phyloP scores from a whole-genome alignment of 2,113 vertebrate species.

The Macaca nemestrina region DNA sequence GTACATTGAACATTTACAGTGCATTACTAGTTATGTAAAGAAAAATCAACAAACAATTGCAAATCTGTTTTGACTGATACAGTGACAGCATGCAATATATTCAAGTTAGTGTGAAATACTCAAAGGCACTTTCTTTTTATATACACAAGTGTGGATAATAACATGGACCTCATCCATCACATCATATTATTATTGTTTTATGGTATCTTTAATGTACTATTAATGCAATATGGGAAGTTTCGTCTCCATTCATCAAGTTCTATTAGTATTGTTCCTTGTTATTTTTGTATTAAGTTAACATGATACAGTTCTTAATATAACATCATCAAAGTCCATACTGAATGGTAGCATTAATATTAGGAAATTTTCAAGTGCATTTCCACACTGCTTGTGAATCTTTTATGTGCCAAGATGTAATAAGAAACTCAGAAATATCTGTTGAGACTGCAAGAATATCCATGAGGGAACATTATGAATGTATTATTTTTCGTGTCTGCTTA shows the following conservation, averaged over 20 bases:
- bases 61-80: not conserved
- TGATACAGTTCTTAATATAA: constrained; percentile 77
- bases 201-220: constrained; percentile 72
- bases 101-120: not conserved
- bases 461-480: constrained; percentile 58
- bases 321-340: constrained; percentile 64
- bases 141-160: constrained; percentile 61
- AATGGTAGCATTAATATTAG: constrained; percentile 71
- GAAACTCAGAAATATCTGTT: constrained; percentile 49
- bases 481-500: constrained; percentile 52
- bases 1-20: not conserved
- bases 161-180: constrained; percentile 79
- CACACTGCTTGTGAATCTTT: constrained; percentile 71
- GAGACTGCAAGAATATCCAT: constrained; percentile 50
- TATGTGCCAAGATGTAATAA: constrained; percentile 65
- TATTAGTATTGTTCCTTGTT: constrained; percentile 72
- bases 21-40: not conserved
- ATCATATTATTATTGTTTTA: constrained; percentile 55
- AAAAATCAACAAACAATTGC: not conserved
- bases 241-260: constrained; percentile 80
- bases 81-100: not conserved
- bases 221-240: constrained; percentile 77
- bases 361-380: constrained; percentile 72
- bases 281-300: constrained; percentile 76
- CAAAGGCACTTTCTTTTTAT: constrained; percentile 30